Evolutionary conservation across 2,797 vertebrate genomes (phyloP).

Genomic region (Lutjanus campechanus): DNA sequence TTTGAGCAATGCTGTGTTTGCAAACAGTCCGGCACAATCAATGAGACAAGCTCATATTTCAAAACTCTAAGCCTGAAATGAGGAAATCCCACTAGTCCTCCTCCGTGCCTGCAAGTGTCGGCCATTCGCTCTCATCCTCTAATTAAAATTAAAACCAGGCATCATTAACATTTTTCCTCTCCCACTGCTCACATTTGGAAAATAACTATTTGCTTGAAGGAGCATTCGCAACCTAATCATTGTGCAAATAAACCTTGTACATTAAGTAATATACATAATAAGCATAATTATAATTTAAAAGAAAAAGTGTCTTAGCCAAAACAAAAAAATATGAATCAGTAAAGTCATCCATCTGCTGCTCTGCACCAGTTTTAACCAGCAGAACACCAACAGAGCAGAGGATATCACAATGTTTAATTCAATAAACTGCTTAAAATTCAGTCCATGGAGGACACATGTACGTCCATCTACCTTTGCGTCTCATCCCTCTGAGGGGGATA

Average conservation of each 20-base stretch:
- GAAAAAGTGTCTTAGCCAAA: not conserved
- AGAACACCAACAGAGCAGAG: slow-evolving; percentile 12
- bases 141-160: slow-evolving; percentile 57
- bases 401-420: slow-evolving; percentile 47
- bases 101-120: not conserved
- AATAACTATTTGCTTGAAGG: slow-evolving; percentile 39
- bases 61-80: slow-evolving; percentile 37
- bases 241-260: slow-evolving; percentile 1
- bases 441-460: slow-evolving; percentile 31
- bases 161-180: slow-evolving; percentile 23
- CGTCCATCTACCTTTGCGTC: slow-evolving; percentile 2
- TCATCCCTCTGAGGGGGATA: slow-evolving; percentile 36
- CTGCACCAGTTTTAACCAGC: slow-evolving; percentile 26
- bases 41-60: slow-evolving; percentile 36
- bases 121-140: slow-evolving; percentile 31
- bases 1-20: slow-evolving; percentile 13
- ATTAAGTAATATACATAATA: not conserved
- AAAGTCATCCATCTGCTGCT: not conserved
- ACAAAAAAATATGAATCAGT: not conserved
- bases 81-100: slow-evolving; percentile 38
- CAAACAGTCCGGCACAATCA: slow-evolving; percentile 8
- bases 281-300: no score
- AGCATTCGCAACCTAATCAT: slow-evolving; percentile 9
- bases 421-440: slow-evolving; percentile 64
- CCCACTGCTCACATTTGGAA: slow-evolving; percentile 15